Base-by-base conservation (phyloP, 1,140 invertebrate species). In the Temnothorax nylanderi region DNA sequence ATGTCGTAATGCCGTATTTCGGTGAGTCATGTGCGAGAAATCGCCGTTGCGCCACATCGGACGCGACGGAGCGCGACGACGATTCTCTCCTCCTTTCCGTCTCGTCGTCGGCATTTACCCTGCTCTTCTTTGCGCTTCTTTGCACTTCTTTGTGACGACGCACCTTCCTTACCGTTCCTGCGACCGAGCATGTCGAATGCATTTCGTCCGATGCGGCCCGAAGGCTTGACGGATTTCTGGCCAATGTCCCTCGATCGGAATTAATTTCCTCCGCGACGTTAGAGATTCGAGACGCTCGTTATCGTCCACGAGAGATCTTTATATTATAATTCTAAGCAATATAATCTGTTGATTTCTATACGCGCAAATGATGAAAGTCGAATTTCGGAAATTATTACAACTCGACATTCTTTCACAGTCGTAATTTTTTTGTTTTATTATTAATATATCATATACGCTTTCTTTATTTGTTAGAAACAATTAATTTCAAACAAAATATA, bases 11-110 rank as follows among this genome's bases (percentile, higher is more conserved):
- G 87, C 67, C 78, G 88, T 91, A 92, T 93, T 93, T 91, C 92
- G 87, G 91, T 89, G 93, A 93, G 94, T 94, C 94, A 94, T 94
- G 94, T 94, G 93, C 92, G 90, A 92, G 92, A 93, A 92, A 94
- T 94, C 92, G 93, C 94, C 80, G 54, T 47, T 82, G 77, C 34
- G 58, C 26, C 54, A n/a, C 37, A 21, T 41, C 92, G 92, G 88
- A 91, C 90, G 74, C 92, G 93, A 85, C 93, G 85, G 90, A 93
- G 93, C 93, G 92, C 90, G 91, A 94, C 82, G 60, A 56, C 44
- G 76, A 62, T 86, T 88, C 69, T 78, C 56, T 65, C 74, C 69
- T 87, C 32, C 77, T 82, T 89, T 85, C 34, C 65, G 54, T 86
- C 67, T 32, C 26, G 58, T 18, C 44, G 51, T 84, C 69, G 80